Conservation (phyloP, 2,888 invertebrate species). For the Dorcus hopei region DNA sequence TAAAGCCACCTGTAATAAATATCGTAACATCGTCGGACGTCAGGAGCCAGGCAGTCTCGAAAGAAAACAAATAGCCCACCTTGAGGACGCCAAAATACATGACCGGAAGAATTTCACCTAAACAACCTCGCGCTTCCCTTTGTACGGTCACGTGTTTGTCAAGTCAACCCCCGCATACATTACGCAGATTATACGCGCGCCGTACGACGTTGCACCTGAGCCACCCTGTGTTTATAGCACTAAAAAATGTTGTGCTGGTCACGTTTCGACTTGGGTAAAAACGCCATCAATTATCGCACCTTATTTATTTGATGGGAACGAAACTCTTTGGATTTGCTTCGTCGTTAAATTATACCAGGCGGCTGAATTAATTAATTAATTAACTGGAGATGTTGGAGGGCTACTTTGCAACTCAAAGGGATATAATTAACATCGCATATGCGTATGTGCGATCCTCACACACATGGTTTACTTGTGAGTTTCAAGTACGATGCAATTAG, state of each 20-base stretch:
- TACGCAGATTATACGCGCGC: slow-evolving; percentile 24
- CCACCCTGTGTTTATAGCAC: slow-evolving; percentile 18
- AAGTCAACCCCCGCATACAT: slow-evolving; percentile 30
- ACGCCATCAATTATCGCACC: neutral
- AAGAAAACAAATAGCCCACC: too few relatives aligned
- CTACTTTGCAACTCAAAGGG: slow-evolving; percentile 17
- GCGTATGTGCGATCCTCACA: slow-evolving; percentile 8
- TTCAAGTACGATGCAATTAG: too few relatives aligned
- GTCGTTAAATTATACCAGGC: too few relatives aligned
- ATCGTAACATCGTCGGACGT: too few relatives aligned
- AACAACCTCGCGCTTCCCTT: slow-evolving; percentile 7
- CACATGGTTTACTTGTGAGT: too few relatives aligned
- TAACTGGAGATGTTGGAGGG: neutral
- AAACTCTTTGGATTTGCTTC: too few relatives aligned
- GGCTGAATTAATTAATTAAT: too few relatives aligned
- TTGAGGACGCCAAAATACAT: too few relatives aligned
- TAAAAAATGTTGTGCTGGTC: slow-evolving; percentile 26
- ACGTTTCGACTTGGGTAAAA: slow-evolving; percentile 17
- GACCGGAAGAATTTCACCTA: neutral
- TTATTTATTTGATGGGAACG: too few relatives aligned
- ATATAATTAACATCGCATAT: slow-evolving; percentile 26
- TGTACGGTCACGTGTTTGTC: slow-evolving; percentile 27
- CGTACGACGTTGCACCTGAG: slow-evolving; percentile 4
- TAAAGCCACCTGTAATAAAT: too few relatives aligned
- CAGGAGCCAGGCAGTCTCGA: too few relatives aligned